These are phyloP conservation scores for Rynchops niger DNA, from an alignment of 2,113 vertebrate species.

Conservation along the genomic window DNA sequence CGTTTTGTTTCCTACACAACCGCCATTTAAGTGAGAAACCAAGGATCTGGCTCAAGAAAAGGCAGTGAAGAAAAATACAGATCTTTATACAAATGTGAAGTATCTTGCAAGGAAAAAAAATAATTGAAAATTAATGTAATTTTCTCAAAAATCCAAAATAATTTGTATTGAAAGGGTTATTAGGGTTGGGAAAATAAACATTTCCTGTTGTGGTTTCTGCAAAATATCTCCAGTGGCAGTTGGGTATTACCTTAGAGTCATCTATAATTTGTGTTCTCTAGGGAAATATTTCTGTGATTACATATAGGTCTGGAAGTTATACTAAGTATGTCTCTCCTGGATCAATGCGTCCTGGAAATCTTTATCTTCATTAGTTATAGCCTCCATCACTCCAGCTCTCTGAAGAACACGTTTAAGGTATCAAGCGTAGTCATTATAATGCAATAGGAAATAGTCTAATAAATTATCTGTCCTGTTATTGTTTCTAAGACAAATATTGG, in stretches of 20 bases:
- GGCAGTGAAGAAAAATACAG: neutral
- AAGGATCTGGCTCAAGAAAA: neutral
- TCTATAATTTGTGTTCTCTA: conserved; percentile 52
- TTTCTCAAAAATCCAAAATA: conserved; percentile 48
- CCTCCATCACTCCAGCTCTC: neutral
- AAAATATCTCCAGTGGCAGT: conserved; percentile 50
- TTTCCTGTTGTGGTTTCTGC: conserved; percentile 72
- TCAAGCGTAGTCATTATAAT: conserved; percentile 1
- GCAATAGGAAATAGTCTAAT: conserved; percentile 56
- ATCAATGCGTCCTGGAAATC: conserved; percentile 23
- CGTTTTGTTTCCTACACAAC: neutral
- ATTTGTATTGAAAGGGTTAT: conserved; percentile 55
- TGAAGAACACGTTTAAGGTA: conserved; percentile 2
- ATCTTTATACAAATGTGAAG: neutral
- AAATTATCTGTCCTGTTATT: conserved; percentile 63
- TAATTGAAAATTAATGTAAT: conserved; percentile 31
- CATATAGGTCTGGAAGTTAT: conserved; percentile 39
- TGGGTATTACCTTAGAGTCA: conserved; percentile 40
- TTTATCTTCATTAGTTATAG: conserved; percentile 56
- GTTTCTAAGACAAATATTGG: conserved; percentile 48
- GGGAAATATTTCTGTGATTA: conserved; percentile 57
- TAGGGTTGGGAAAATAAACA: conserved; percentile 70
- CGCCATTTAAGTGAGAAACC: neutral
- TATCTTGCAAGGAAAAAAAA: neutral
- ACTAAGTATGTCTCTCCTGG: conserved; percentile 4